Base-by-base conservation (phyloP, 1,140 invertebrate genomes). In the Planococcus citri region DNA sequence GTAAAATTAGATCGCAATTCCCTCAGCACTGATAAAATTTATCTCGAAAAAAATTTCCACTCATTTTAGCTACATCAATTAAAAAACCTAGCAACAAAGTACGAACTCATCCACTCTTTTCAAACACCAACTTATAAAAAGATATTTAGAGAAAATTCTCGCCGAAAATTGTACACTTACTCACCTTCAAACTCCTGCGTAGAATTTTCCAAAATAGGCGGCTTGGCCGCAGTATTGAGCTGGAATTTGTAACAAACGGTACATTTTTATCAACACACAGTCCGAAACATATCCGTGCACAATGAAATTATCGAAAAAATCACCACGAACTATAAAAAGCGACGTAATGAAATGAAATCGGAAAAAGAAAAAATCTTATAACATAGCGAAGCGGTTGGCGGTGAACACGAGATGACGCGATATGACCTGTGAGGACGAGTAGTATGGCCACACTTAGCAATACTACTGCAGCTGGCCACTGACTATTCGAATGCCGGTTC, bases 351-450 rank as follows among this genome's bases (percentile, higher is more conserved):
- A 51, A 2, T 51, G n/a, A 51, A 51, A 51, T 17, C 17, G n/a
- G 17, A 64, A 25, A 24, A 60, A 60, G 20, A 60, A 64, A 64
- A 64, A 64, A 64, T 25, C 2, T 64, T 64, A 64, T 24, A 24
- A 25, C 60, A 27, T 64, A 64, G 22, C 21, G 22, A 64, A 24
- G 60, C 60, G 22, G 22, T 64, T 64, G 25, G 60, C 25, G 60
- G 25, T 24, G 60, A 64, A 27, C 60, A 25, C 60, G 60, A 64
- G 60, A 64, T 64, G 60, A 64, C 60, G 25, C 60, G 60, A 64
- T 20, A 64, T 64, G 60, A 64, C 60, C 60, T 64, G 60, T 27
- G 60, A 64, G 25, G 60, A 64, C 60, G 60, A 64, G 21, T 64
- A 25, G 60, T 64, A 25, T 64, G 60, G 60, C 60, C 60, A 64